Evolutionary conservation across 2,113 vertebrate genomes (phyloP).

Genomic region (Cheilinus undulatus): DNA sequence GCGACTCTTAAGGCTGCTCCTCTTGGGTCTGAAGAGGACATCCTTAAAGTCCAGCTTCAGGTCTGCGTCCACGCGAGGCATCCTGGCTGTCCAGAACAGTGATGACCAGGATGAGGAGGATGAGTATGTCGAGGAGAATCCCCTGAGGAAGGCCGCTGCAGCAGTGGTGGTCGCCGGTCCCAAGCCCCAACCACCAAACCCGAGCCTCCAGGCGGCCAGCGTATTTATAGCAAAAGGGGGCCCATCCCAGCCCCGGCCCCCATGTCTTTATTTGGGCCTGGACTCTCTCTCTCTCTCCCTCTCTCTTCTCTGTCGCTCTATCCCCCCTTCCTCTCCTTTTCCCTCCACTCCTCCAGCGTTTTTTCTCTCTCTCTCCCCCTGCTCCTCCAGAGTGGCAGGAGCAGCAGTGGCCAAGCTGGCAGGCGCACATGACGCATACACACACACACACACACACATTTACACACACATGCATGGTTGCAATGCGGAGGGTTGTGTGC

Average conservation of each 20-base stretch:
- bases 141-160: slow-evolving; percentile 65
- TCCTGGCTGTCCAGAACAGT: slow-evolving; percentile 69
- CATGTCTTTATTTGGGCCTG: slow-evolving; percentile 91
- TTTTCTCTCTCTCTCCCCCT: slow-evolving; percentile 25
- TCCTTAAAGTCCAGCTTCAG: slow-evolving; percentile 99
- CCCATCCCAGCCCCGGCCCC: slow-evolving; percentile 71
- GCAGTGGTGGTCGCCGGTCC: slow-evolving; percentile 53
- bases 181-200: slow-evolving; percentile 84
- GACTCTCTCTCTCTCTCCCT: slow-evolving; percentile 43
- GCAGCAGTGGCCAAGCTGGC: slow-evolving; percentile 68
- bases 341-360: slow-evolving; percentile 36
- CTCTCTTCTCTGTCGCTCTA: slow-evolving; percentile 8
- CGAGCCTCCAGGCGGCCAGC: slow-evolving; percentile 76
- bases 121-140: slow-evolving; percentile 61
- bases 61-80: slow-evolving; percentile 96
- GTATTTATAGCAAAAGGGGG: slow-evolving; percentile 86
- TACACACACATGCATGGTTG: slow-evolving; percentile 35
- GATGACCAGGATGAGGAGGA: slow-evolving; percentile 57
- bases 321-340: slow-evolving; percentile 24
- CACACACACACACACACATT: slow-evolving; percentile 24
- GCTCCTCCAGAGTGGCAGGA: slow-evolving; percentile 74
- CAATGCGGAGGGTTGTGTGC: slow-evolving; percentile 74
- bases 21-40: slow-evolving; percentile 95
- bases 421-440: slow-evolving; percentile 47
- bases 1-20: slow-evolving; percentile 97